Evolutionary conservation across 2,113 vertebrate genomes (phyloP).

Genomic region (Toxostoma redivivum): DNA sequence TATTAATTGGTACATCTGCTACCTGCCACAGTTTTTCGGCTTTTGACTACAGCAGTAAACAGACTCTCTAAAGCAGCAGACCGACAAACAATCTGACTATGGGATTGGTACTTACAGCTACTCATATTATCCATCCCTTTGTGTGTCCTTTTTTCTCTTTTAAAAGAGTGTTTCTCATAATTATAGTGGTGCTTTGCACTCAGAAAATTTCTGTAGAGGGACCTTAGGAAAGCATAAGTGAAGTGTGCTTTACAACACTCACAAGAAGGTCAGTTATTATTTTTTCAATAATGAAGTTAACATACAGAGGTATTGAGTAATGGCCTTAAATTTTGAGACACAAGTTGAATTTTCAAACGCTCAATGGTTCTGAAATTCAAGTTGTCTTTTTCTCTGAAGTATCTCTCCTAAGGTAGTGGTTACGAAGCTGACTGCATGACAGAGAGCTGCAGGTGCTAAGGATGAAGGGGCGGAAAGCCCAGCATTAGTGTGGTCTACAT

Average conservation of each 20-base stretch:
- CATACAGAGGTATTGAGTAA: not conserved
- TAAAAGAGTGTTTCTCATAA: not conserved
- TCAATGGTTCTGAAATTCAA: not conserved
- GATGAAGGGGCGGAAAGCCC: not conserved
- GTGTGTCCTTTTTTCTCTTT: not conserved
- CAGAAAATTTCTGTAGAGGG: not conserved
- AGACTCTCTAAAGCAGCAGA: not conserved
- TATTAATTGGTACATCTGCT: constrained; percentile 79
- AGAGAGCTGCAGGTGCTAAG: not conserved
- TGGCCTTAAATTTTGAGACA: not conserved
- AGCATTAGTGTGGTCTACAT: not conserved
- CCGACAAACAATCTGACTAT: not conserved
- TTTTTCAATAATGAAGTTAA: not conserved
- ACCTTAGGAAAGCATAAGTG: not conserved
- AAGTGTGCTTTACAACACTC: not conserved
- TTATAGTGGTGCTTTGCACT: not conserved
- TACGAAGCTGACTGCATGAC: not conserved
- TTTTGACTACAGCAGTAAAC: constrained; percentile 18
- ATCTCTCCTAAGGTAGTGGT: not conserved
- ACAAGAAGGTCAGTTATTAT: not conserved
- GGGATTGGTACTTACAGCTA: not conserved
- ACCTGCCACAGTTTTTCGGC: constrained; percentile 43
- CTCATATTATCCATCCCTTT: not conserved
- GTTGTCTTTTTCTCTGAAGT: not conserved
- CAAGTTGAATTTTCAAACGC: not conserved